Percentiles rank a stretch among this genome's conserved stretches.
Conservation (phyloP, 2,797 vertebrate genomes). For the Siniperca obscura region DNA sequence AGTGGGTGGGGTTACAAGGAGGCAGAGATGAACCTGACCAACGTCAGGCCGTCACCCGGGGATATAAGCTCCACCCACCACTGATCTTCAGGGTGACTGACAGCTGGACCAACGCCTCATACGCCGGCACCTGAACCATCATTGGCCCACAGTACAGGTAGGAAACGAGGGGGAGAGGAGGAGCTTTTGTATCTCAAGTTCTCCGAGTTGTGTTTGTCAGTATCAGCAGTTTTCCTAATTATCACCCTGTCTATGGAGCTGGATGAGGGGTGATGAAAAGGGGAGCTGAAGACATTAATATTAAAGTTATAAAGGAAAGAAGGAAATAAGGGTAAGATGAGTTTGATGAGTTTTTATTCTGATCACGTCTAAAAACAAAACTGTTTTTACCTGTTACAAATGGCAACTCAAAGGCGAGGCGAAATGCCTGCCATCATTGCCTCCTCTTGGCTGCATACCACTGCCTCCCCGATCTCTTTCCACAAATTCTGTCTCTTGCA, state of each 20-base stretch:
- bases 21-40: slow-evolving; percentile 84
- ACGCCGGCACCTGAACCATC: slow-evolving; percentile 68
- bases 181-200: slow-evolving; percentile 28
- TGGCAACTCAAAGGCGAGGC: not conserved
- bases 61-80: slow-evolving; percentile 77
- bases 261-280: slow-evolving; percentile 13
- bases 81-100: slow-evolving; percentile 81
- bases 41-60: slow-evolving; percentile 80
- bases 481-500: not conserved
- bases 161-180: not conserved
- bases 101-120: slow-evolving; percentile 66
- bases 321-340: not conserved
- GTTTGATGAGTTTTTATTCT: not conserved
- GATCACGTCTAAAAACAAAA: not conserved
- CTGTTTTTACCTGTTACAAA: not conserved
- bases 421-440: not conserved
- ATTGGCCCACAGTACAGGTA: slow-evolving; percentile 77
- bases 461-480: not conserved
- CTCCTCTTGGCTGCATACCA: not conserved
- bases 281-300: not conserved
- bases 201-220: slow-evolving; percentile 48
- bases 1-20: slow-evolving; percentile 74
- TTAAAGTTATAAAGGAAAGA: not conserved
- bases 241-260: slow-evolving; percentile 35
- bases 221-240: slow-evolving; percentile 67